Evolutionary conservation across 2,113 vertebrate genomes (phyloP).

Genomic region (Raphicerus campestris): DNA sequence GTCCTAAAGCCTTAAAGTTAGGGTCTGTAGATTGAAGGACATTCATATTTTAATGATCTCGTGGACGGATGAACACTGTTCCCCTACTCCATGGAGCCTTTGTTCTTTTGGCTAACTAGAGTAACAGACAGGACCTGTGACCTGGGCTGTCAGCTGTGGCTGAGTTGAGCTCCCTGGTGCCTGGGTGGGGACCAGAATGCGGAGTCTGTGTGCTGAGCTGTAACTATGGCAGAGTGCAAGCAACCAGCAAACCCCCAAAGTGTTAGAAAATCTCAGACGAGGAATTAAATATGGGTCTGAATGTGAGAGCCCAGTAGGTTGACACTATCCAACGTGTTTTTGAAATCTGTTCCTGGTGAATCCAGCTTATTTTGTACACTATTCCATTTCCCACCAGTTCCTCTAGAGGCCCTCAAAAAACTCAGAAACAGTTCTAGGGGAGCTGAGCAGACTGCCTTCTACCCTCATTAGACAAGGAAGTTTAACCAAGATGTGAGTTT

Average conservation of each 20-base stretch:
- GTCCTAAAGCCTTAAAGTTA: not conserved
- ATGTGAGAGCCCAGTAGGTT: not conserved
- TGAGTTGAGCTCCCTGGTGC: not conserved
- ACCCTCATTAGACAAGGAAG: not conserved
- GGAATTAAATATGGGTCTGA: not conserved
- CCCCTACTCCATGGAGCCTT: not conserved
- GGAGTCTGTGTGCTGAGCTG: not conserved
- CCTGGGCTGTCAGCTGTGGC: not conserved
- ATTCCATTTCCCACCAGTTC: not conserved
- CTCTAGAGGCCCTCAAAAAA: conserved; percentile 10
- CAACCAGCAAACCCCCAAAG: not conserved
- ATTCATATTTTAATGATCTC: not conserved
- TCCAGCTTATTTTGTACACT: not conserved
- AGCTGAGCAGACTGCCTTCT: not conserved
- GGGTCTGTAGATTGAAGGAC: not conserved
- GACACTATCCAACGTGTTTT: not conserved
- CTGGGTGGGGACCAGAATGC: not conserved
- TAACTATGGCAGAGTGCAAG: not conserved
- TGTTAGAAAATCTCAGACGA: not conserved
- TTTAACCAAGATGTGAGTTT: not conserved
- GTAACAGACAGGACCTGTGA: not conserved
- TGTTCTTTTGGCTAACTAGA: not conserved
- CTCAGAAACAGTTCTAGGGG: not conserved
- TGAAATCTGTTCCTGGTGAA: not conserved
- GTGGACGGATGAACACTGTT: not conserved